Base-by-base conservation (phyloP, 1,140 invertebrate species). In the Notospermus geniculatus region DNA sequence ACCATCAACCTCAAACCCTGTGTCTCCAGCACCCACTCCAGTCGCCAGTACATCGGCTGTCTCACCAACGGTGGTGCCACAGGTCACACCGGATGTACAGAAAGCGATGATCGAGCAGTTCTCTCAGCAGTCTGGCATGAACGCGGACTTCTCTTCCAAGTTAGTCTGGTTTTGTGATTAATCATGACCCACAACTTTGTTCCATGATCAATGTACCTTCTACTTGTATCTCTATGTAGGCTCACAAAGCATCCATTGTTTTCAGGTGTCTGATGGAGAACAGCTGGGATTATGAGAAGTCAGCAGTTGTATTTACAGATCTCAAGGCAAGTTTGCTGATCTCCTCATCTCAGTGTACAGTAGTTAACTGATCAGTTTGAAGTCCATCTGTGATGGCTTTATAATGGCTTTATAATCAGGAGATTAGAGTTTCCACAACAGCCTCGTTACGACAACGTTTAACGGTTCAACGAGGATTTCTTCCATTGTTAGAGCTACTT, bases 281-380 rank as follows among this genome's bases (percentile, higher is more conserved):
- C n/a, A n/a, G n/a, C n/a, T 50, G 46, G 46, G n/a, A 50, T 50
- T 50, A 50, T 50, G 46, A 50, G n/a, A 50, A 50, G n/a, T 50
- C 46, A n/a, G 46, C 46, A 7, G 25, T 23, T 9, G 46, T 50
- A 5, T 50, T 50, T 50, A 23, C 46, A 23, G 46, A 50, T 7
- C 25, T 50, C 4, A 19, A 50, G n/a, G 46, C n/a, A n/a, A 50
- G 46, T 50, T 50, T 50, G 46, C 5, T 43, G 9, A 7, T 50
- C 4, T 50, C 4, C n/a, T 19, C 46, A 50, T 50, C 25, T n/a
- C n/a, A n/a, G n/a, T n/a, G n/a, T 19, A 23, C 46, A 23, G 46
- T 50, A 27, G 46, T n/a, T 5, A 23, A 5, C 25, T 23, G 5
- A 5, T n/a, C n/a, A 7, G n/a, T 4, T n/a, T 4, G 25, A 27